phyloP scores from a whole-genome alignment of 2,888 invertebrate species.

The Mesopsocus fuscifrons region DNA sequence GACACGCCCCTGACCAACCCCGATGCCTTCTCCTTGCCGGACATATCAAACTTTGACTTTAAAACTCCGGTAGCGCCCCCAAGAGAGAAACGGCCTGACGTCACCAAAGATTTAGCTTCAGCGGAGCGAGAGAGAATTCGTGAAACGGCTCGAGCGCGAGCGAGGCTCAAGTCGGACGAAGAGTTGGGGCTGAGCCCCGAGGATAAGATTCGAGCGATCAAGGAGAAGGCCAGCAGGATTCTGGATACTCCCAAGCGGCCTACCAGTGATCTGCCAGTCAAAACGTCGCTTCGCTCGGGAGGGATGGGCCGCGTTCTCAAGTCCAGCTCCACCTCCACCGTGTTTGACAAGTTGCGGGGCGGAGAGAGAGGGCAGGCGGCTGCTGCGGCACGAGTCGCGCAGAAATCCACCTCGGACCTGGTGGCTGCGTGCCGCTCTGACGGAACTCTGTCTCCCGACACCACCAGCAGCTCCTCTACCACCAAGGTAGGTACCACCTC shows the following conservation, averaged over 20 bases:
- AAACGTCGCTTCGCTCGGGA: background rate
- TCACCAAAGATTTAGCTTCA: conserved; percentile 28
- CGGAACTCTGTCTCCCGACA: background rate
- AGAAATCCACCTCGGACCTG: conserved; percentile 5
- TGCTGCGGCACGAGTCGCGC: background rate
- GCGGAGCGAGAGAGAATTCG: conserved; percentile 36
- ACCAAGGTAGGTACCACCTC: no score
- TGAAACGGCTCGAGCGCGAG: conserved; percentile 41
- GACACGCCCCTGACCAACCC: conserved; percentile 21
- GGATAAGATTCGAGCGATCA: conserved; percentile 36
- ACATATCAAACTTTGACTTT: conserved; percentile 24
- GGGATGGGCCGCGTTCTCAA: background rate
- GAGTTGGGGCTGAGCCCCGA: conserved; percentile 53
- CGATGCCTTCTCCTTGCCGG: conserved; percentile 27
- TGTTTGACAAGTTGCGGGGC: conserved; percentile 1
- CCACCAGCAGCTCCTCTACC: conserved; percentile 6
- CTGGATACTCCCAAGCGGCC: conserved; percentile 2
- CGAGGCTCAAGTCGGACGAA: conserved; percentile 48
- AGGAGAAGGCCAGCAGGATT: conserved; percentile 25
- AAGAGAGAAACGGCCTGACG: conserved; percentile 22
- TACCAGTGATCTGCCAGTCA: background rate
- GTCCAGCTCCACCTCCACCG: conserved; percentile 5
- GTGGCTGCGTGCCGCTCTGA: background rate
- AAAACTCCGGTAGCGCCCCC: conserved; percentile 33
- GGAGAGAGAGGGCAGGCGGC: background rate